These are phyloP conservation scores for Yoshiicerus persimilis DNA, from an alignment of 1,140 invertebrate species.

Conservation along the genomic window DNA sequence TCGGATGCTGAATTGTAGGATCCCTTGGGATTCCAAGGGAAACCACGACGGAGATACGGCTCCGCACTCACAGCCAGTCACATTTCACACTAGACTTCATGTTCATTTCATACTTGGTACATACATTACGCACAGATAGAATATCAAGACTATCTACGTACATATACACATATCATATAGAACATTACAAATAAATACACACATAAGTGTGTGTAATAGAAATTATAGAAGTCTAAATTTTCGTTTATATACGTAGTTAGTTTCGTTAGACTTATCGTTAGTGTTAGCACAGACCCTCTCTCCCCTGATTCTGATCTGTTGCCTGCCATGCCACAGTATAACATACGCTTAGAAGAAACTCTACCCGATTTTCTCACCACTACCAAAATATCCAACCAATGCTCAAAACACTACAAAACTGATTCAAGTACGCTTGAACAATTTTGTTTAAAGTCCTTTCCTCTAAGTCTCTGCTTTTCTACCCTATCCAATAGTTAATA, in stretches of 20 bases:
- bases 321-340: background rate
- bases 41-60: conserved; percentile 31
- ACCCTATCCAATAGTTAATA: background rate
- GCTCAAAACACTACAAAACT: conserved; percentile 10
- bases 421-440: conserved; percentile 32
- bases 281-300: background rate
- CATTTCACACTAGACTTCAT: conserved; percentile 39
- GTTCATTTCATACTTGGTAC: background rate
- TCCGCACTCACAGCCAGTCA: conserved; percentile 31
- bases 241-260: background rate
- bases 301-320: background rate
- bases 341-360: background rate
- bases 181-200: background rate
- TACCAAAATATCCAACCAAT: conserved; percentile 14
- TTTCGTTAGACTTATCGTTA: background rate
- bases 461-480: background rate
- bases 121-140: background rate
- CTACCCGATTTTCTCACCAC: conserved; percentile 28
- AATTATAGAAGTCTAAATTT: background rate
- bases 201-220: background rate
- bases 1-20: conserved; percentile 16
- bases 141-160: too few relatives aligned
- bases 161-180: background rate
- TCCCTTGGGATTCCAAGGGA: conserved; percentile 22
- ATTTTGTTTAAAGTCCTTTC: conserved; percentile 15